Evolutionary conservation across 1,140 invertebrate genomes (phyloP), one percentile per base, ranked within the genome.

Genomic region (Phocides pigmalion): DNA sequence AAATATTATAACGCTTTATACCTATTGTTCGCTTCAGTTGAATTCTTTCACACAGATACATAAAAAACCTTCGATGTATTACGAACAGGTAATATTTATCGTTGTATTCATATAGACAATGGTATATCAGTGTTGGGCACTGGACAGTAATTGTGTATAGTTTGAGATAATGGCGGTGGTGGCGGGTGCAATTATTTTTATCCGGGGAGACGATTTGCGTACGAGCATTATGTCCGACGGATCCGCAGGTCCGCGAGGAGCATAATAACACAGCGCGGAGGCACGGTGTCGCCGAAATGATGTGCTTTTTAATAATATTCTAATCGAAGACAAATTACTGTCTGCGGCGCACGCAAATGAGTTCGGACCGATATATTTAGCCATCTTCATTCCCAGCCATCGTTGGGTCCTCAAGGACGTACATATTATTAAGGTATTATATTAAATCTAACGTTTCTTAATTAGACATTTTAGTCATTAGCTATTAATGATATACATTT

Each of bases 161-260:
- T 86, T 84, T 80, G 76, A 82, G 83, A 84, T 89, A 86, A 89
- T 89, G 71, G 73, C 74, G 62, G 78, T 70, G 74, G 79, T 81
- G 69, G 72, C 78, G 74, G 73, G 76, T 76, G 81, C 83, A 89
- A 89, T 89, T 87, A 89, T 89, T 82, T 72, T 76, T 76, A 78
- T 81, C 72, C 72, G 72, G 58, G 63, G 61, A 41, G 56, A 53
- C 75, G 83, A 88, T 88, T 88, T 88, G 85, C 83, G 85, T 88
- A 88, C 73, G 78, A 66, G 70, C 75, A 76, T 59, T 50, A 63
- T 53, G 51, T 28, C 59, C 59, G 32, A n/a, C 25, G 22, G 37
- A 22, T 59, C 53, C 53, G 47, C 20, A 17, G 14, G 11, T 25
- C 15, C 15, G 25, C 25, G 22, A 15, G 19, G 16, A 3, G 14